Evolutionary conservation across 2,888 invertebrate species (phyloP), one percentile per base, ranked within the genome.

Genomic region (Chironomus riparius): DNA sequence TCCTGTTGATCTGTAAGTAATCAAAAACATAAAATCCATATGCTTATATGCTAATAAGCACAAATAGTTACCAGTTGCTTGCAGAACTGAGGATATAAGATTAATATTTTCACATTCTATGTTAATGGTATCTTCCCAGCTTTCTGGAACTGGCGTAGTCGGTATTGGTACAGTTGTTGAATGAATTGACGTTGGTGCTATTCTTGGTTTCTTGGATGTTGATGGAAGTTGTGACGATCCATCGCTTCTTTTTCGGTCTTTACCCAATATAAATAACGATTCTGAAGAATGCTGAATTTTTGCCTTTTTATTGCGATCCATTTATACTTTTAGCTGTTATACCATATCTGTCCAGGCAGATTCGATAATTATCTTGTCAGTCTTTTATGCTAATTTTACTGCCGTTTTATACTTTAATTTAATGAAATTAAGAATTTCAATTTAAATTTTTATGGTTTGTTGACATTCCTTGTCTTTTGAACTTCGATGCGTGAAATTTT

Each of bases 41-140:
- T 38, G 2, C n/a, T n/a, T 0, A 38, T 10, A 7, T 10, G 2
- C 38, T 38, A 10, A 10, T 10, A 10, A 38, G 38, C 10, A 10
- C 10, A 1, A 38, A 38, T 38, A 38, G 1, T 38, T 38, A 38
- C 38, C 38, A 38, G 38, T 86, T 3, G 93, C 92, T 78, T 91
- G 89, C 69, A 92, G 84, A 3, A 95, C 89, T 81, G 88, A 88
- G 21, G 90, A 89, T 13, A 94, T 89, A 18, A 96, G 85, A 77
- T 93, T 93, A 5, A 88, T 87, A 38, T 68, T 74, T 77, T 96
- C 96, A 78, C 92, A 91, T 76, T 96, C 96, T 15, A 91, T 84
- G 0, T 92, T 92, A 62, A 89, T 83, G 10, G 74, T 47, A 77
- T 88, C 87, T 81, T 92, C 91, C 91, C 91, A 92, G 21, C 78